Evolutionary conservation across 2,113 vertebrate genomes (phyloP).

Genomic region (Syrmaticus mikado): DNA sequence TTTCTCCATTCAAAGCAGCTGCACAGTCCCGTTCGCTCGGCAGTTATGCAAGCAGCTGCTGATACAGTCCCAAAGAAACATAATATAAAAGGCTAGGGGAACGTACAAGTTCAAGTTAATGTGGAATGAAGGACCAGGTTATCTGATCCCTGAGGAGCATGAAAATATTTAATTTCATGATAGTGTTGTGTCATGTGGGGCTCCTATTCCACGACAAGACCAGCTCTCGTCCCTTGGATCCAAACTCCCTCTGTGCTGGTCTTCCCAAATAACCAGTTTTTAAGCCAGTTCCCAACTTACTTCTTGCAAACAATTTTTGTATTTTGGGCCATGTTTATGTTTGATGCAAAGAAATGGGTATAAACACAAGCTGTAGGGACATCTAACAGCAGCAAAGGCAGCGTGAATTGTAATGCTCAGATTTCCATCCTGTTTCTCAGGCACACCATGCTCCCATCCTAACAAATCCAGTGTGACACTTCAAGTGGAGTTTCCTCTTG

Average conservation of each 20-base stretch:
- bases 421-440: not conserved
- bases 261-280: not conserved
- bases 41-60: slow-evolving; percentile 53
- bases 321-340: not conserved
- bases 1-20: not conserved
- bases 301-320: not conserved
- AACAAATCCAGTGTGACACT: not conserved
- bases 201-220: not conserved
- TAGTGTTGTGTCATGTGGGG: not conserved
- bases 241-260: not conserved
- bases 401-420: not conserved
- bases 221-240: not conserved
- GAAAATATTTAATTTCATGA: slow-evolving; percentile 14
- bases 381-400: not conserved
- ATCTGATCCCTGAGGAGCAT: not conserved
- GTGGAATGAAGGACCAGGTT: slow-evolving; percentile 5
- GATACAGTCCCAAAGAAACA: not conserved
- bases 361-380: not conserved
- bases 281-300: not conserved
- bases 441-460: not conserved
- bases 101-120: slow-evolving; percentile 29
- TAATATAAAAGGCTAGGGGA: slow-evolving; percentile 17
- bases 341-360: not conserved
- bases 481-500: not conserved
- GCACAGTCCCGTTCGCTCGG: not conserved